Percentiles rank a stretch among this genome's conserved stretches.
Evolutionary conservation across 2,888 invertebrate species (phyloP).

Genomic region (Spodoptera picta): DNA sequence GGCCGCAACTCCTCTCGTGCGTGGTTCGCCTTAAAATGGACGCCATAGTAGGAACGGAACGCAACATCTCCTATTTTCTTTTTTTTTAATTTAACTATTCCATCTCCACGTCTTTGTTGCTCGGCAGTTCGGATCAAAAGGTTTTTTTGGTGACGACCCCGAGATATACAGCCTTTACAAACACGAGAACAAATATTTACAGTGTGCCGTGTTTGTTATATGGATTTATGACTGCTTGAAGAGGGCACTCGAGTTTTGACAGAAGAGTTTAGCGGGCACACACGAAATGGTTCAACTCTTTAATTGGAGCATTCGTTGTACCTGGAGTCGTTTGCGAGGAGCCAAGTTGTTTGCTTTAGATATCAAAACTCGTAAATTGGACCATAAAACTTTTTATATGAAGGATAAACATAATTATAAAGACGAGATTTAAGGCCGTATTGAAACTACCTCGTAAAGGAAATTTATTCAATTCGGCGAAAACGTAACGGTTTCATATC

Average conservation of each 20-base stretch:
- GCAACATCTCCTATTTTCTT: slow-evolving; percentile 74
- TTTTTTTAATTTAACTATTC: slow-evolving; percentile 77
- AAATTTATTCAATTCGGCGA: slow-evolving; percentile 41
- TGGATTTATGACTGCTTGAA: slow-evolving; percentile 76
- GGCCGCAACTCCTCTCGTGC: slow-evolving; percentile 62
- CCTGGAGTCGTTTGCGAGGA: slow-evolving; percentile 37
- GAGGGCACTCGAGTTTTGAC: slow-evolving; percentile 66
- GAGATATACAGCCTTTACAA: slow-evolving; percentile 57
- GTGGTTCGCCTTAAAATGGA: slow-evolving; percentile 65
- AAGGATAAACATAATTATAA: slow-evolving; percentile 39
- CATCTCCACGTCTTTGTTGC: slow-evolving; percentile 75
- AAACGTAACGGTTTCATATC: slow-evolving; percentile 46
- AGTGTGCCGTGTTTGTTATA: slow-evolving; percentile 67
- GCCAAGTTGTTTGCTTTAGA: slow-evolving; percentile 27
- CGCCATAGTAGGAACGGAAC: slow-evolving; percentile 71
- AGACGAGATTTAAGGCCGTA: slow-evolving; percentile 18
- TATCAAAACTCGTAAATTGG: slow-evolving; percentile 35
- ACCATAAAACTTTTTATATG: slow-evolving; percentile 34
- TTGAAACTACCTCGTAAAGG: slow-evolving; percentile 38
- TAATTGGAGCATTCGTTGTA: slow-evolving; percentile 59
- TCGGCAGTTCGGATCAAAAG: slow-evolving; percentile 70
- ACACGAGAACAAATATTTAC: slow-evolving; percentile 77
- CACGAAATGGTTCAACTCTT: slow-evolving; percentile 68
- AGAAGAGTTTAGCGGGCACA: slow-evolving; percentile 72
- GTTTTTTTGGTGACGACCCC: slow-evolving; percentile 62